A percentile compares a stretch with the other conserved stretches of the same genome.
phyloP scores from a whole-genome alignment of 2,888 invertebrate genomes.

The Watsonalla binaria region DNA sequence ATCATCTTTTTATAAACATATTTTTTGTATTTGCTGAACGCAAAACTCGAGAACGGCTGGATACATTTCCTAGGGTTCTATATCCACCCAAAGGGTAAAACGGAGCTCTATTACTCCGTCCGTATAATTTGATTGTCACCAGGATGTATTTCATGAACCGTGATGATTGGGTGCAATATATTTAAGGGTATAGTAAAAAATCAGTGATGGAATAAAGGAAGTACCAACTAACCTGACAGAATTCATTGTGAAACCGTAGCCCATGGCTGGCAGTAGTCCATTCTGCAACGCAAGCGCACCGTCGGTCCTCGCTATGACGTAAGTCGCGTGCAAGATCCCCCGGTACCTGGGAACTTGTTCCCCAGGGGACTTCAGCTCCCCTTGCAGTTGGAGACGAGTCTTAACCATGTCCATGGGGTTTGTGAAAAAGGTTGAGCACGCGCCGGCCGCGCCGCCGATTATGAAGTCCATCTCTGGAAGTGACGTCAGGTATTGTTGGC shows the following conservation, averaged over 20 bases:
- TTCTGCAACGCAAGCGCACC: conserved; percentile 86
- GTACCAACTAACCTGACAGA: conserved; percentile 53
- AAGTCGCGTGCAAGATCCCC: conserved; percentile 88
- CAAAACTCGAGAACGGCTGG: no score
- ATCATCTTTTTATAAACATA: no score
- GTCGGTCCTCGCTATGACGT: conserved; percentile 84
- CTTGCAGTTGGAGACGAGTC: conserved; percentile 91
- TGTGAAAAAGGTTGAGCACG: neutral
- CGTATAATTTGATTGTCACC: no score
- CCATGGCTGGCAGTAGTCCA: conserved; percentile 89
- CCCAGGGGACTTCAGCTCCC: conserved; percentile 80
- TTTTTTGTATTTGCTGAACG: no score
- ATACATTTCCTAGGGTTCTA: no score
- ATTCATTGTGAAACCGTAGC: conserved; percentile 85
- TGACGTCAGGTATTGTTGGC: neutral
- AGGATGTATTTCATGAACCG: no score
- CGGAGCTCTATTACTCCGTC: no score
- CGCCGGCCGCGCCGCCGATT: neutral
- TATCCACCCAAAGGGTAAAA: no score
- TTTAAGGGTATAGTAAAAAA: no score
- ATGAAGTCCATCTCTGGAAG: neutral
- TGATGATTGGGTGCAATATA: no score
- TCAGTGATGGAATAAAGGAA: neutral
- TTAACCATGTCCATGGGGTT: conserved; percentile 56
- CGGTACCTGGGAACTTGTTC: conserved; percentile 78